Conservation (phyloP, 1,140 invertebrate species). For the Latrodectus geometricus region DNA sequence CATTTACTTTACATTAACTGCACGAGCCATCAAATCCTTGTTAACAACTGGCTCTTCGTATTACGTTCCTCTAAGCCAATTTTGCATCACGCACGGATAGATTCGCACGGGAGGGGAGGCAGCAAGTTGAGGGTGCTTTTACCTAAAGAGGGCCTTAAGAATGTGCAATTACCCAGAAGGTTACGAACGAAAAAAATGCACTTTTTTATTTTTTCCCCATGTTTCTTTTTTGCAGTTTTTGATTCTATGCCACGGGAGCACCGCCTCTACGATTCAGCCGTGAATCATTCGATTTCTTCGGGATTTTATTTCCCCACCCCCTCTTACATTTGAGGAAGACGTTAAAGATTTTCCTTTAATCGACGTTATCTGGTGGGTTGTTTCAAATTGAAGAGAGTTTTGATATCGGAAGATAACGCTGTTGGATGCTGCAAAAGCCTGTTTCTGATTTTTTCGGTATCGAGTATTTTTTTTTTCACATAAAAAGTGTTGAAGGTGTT, state of each 20-base stretch:
- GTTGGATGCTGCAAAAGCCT: not conserved
- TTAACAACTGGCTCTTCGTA: slow-evolving; percentile 36
- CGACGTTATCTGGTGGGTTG: slow-evolving; percentile 13
- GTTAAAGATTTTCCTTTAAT: slow-evolving; percentile 15
- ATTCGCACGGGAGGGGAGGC: not conserved
- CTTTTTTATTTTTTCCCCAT: not conserved
- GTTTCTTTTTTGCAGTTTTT: not conserved
- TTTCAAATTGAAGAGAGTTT: slow-evolving; percentile 7
- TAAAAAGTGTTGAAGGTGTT: not conserved
- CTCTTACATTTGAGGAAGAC: slow-evolving; percentile 20
- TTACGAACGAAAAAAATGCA: not conserved
- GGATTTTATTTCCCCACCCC: not conserved
- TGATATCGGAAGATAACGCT: not conserved
- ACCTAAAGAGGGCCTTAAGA: slow-evolving; percentile 20
- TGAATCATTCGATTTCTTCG: not conserved
- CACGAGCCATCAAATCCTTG: slow-evolving; percentile 42
- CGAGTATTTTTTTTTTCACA: not conserved
- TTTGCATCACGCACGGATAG: slow-evolving; percentile 24
- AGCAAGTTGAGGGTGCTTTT: not conserved
- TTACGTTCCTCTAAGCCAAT: slow-evolving; percentile 18
- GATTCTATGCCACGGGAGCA: slow-evolving; percentile 2
- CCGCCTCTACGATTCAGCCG: not conserved
- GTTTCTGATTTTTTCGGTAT: not conserved
- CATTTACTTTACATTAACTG: slow-evolving; percentile 42
- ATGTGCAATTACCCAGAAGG: slow-evolving; percentile 35